Percentiles rank a stretch among this genome's conserved stretches.
phyloP scores from a whole-genome alignment of 2,888 invertebrate species.

The Epinotia ramella region DNA sequence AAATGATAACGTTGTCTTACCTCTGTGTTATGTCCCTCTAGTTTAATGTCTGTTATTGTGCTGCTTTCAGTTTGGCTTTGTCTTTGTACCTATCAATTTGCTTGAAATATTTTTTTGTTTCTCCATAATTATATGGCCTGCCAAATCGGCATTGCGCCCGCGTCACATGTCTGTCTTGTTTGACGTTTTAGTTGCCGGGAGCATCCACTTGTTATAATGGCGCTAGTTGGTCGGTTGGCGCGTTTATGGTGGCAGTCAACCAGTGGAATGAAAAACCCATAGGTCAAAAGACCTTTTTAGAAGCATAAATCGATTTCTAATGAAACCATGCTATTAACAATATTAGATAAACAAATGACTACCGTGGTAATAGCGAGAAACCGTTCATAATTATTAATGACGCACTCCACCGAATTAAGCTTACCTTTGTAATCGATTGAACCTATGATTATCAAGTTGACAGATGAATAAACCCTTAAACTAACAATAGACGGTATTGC shows the following conservation, averaged over 20 bases:
- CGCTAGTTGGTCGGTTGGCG: too few relatives aligned
- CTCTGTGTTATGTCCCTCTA: too few relatives aligned
- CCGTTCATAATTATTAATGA: slow-evolving; percentile 13
- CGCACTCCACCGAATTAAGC: slow-evolving; percentile 16
- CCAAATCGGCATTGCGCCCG: too few relatives aligned
- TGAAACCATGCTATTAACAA: slow-evolving; percentile 12
- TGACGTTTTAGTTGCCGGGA: too few relatives aligned
- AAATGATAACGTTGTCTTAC: too few relatives aligned
- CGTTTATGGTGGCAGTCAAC: neutral
- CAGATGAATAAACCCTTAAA: slow-evolving; percentile 3
- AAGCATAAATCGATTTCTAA: slow-evolving; percentile 27
- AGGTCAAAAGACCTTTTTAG: slow-evolving; percentile 2
- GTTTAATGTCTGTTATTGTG: too few relatives aligned
- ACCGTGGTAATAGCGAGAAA: neutral
- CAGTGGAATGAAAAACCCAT: neutral
- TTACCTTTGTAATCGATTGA: slow-evolving; percentile 2
- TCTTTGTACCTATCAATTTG: too few relatives aligned
- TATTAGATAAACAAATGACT: slow-evolving; percentile 8
- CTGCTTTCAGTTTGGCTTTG: too few relatives aligned
- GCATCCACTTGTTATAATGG: too few relatives aligned
- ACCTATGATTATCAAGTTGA: slow-evolving; percentile 1
- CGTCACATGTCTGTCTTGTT: too few relatives aligned
- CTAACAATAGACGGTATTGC: neutral
- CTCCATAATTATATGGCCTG: too few relatives aligned
- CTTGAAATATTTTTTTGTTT: too few relatives aligned